Conservation (phyloP, 1,140 invertebrate genomes). For the Daktulosphaira vitifoliae region DNA sequence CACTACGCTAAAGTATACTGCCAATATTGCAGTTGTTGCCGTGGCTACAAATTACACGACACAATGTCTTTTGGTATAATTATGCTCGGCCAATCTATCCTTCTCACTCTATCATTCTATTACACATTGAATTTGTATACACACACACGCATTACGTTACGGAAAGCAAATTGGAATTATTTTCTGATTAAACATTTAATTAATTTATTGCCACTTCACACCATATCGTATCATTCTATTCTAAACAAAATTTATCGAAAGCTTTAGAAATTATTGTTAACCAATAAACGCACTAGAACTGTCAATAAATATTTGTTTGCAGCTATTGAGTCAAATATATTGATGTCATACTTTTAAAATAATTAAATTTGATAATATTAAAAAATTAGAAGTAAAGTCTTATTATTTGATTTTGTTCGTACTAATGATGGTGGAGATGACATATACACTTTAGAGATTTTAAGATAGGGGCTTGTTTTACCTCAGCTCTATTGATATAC, state of each 20-base stretch:
- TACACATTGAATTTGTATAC: too few species aligned
- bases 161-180: slow-evolving; percentile 31
- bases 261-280: too few species aligned
- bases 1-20: not conserved
- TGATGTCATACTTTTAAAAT: too few species aligned
- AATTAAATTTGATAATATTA: too few species aligned
- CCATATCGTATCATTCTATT: not conserved
- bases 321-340: too few species aligned
- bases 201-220: slow-evolving; percentile 14
- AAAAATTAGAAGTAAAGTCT: not conserved
- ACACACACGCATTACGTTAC: not conserved
- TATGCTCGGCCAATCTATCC: slow-evolving; percentile 21
- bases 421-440: too few species aligned
- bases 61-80: slow-evolving; percentile 28
- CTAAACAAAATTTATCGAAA: too few species aligned
- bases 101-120: not conserved
- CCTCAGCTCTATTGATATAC: not conserved
- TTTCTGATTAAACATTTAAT: slow-evolving; percentile 34
- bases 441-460: too few species aligned
- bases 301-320: too few species aligned
- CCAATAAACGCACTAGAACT: not conserved
- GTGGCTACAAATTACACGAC: slow-evolving; percentile 30
- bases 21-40: slow-evolving; percentile 25
- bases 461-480: not conserved
- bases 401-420: not conserved